These are phyloP conservation scores for Typhlomys cinereus DNA, from an alignment of 2,113 vertebrate species.

Conservation along the genomic window DNA sequence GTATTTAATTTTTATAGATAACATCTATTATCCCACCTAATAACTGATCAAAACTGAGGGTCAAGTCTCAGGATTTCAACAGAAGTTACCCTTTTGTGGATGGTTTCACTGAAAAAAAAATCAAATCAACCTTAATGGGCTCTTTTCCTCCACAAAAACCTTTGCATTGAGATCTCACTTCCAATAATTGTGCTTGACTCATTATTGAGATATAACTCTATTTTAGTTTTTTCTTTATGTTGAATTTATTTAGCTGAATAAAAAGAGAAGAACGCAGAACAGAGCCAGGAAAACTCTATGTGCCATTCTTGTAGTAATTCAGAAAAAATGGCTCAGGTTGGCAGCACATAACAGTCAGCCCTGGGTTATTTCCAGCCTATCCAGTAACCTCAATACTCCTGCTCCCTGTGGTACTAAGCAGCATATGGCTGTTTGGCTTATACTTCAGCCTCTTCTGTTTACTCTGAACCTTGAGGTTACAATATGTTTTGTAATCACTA, in stretches of 20 bases:
- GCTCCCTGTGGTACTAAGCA: constrained; percentile 35
- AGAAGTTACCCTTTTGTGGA: background rate
- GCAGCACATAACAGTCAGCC: background rate
- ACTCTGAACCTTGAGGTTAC: constrained; percentile 33
- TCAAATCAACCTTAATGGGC: background rate
- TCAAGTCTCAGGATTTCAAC: background rate
- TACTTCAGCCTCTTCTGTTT: constrained; percentile 41
- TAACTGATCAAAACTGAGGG: background rate
- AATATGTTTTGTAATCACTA: constrained; percentile 68
- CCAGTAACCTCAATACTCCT: background rate
- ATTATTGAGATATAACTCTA: background rate
- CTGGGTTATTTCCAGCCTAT: constrained; percentile 35
- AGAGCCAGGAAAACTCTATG: background rate
- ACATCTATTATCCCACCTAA: background rate
- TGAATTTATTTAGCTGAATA: background rate
- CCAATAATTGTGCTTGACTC: background rate
- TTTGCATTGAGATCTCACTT: background rate
- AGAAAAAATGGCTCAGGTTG: background rate
- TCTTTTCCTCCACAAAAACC: background rate
- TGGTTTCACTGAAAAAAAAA: background rate
- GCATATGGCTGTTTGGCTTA: constrained; percentile 36
- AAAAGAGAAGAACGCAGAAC: constrained; percentile 24
- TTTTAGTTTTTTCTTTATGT: background rate
- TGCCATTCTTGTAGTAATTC: background rate
- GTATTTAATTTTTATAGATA: background rate